These are phyloP conservation scores for Picathartes gymnocephalus DNA, from an alignment of 2,113 vertebrate species.

Conservation along the genomic window DNA sequence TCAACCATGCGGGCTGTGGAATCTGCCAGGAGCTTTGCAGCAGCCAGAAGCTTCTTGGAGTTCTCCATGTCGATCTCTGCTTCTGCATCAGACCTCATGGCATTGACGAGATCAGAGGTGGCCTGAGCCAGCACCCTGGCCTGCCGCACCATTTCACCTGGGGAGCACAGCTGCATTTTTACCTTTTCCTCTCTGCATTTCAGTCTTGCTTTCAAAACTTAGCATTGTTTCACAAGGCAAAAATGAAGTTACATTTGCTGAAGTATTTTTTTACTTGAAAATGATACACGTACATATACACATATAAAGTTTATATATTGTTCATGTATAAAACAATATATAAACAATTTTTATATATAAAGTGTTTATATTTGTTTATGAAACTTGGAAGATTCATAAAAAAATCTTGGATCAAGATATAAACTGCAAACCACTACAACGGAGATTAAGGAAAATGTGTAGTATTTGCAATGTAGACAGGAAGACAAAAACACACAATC, in stretches of 20 bases:
- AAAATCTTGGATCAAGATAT: not conserved
- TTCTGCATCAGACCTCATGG: constrained; percentile 96
- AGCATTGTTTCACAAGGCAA: not conserved
- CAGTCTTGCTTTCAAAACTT: not conserved
- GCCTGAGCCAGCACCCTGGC: constrained; percentile 96
- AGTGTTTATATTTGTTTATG: no score
- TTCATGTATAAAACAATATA: no score
- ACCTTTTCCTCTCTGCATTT: not conserved
- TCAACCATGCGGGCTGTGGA: constrained; percentile 98
- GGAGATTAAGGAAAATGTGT: not conserved
- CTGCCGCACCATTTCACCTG: constrained; percentile 98
- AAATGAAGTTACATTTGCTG: not conserved
- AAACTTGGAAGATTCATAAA: not conserved
- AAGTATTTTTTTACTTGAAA: not conserved
- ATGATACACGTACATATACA: not conserved
- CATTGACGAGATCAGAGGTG: constrained; percentile 94
- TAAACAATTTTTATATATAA: no score
- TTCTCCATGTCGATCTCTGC: constrained; percentile 97
- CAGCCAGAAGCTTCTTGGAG: constrained; percentile 95
- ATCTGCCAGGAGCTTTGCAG: constrained; percentile 95
- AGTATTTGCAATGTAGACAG: not conserved
- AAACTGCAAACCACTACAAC: not conserved
- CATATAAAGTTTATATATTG: no score
- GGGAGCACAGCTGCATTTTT: not conserved
- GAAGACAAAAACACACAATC: not conserved